phyloP scores from a whole-genome alignment of 2,888 invertebrate species.

The Ochlodes sylvanus region DNA sequence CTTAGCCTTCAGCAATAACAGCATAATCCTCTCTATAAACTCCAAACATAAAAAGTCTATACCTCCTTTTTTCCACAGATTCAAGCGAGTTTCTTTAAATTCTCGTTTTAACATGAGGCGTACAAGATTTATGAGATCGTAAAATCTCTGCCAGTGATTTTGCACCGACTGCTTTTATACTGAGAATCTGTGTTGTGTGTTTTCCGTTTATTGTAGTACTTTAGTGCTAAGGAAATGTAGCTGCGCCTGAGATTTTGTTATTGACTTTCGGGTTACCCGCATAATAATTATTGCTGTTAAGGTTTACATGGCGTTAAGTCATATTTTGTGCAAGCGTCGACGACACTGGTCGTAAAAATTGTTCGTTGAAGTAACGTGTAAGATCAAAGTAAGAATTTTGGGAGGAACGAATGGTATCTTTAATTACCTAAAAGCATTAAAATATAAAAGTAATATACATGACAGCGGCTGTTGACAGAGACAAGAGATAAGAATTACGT shows the following conservation, averaged over 20 bases:
- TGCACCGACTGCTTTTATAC: conserved; percentile 24
- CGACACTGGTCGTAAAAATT: too few relatives aligned
- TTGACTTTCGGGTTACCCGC: neutral
- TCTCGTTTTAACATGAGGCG: conserved; percentile 31
- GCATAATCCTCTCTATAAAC: conserved; percentile 17
- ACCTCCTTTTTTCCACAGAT: conserved; percentile 24
- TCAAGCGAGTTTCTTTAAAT: conserved; percentile 33
- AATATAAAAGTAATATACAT: too few relatives aligned
- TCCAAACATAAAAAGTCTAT: conserved; percentile 30
- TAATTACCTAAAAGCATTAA: too few relatives aligned
- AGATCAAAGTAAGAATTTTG: too few relatives aligned
- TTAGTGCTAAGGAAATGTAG: neutral
- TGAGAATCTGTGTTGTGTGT: conserved; percentile 6
- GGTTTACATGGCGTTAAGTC: neutral
- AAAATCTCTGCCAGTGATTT: conserved; percentile 33
- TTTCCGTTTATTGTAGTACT: conserved; percentile 3
- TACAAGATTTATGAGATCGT: conserved; percentile 34
- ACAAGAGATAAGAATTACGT: too few relatives aligned
- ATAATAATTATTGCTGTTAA: neutral
- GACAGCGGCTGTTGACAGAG: too few relatives aligned
- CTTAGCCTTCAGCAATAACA: conserved; percentile 13
- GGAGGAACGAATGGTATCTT: too few relatives aligned
- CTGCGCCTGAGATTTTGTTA: neutral
- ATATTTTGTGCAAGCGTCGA: too few relatives aligned
- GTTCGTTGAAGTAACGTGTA: too few relatives aligned